Percentiles rank a stretch among this genome's conserved stretches.
Evolutionary conservation across 2,888 invertebrate species (phyloP).

Genomic region (Drosophila nigricruria): DNA sequence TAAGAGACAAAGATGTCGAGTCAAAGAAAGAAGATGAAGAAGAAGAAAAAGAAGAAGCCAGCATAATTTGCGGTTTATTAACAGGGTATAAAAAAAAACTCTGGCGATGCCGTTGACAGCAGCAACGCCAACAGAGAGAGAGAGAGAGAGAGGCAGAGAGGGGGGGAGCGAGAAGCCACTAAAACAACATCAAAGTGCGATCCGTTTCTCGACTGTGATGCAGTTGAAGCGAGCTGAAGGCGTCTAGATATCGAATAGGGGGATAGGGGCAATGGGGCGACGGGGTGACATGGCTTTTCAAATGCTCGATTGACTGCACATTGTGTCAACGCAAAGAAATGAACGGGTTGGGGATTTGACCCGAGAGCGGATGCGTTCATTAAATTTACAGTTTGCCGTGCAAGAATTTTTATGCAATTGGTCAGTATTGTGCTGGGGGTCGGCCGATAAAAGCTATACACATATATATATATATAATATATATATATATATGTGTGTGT

Average conservation of each 20-base stretch:
- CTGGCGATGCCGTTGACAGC: constrained; percentile 53
- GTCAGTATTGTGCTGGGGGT: constrained; percentile 31
- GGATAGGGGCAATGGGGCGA: neutral
- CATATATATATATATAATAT: neutral
- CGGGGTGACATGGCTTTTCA: neutral
- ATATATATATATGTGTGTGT: neutral
- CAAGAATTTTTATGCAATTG: constrained; percentile 61
- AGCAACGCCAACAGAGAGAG: constrained; percentile 5
- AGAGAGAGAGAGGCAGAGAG: neutral
- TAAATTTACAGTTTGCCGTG: constrained; percentile 64
- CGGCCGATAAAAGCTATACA: constrained; percentile 8
- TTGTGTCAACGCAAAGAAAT: constrained; percentile 29
- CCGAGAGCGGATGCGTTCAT: constrained; percentile 69
- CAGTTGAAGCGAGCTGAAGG: constrained; percentile 9
- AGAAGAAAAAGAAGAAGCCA: constrained; percentile 43
- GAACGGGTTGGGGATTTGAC: constrained; percentile 31
- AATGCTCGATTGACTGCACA: constrained; percentile 54
- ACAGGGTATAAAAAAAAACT: constrained; percentile 53
- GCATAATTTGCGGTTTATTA: constrained; percentile 62
- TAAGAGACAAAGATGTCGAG: constrained; percentile 7
- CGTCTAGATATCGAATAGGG: neutral
- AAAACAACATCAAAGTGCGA: constrained; percentile 58
- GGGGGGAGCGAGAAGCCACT: constrained; percentile 24
- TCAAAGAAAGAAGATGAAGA: constrained; percentile 2
- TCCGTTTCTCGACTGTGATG: constrained; percentile 34